Base-by-base conservation (phyloP, 2,888 invertebrate species). In the Brachynemurus nebulosus region DNA sequence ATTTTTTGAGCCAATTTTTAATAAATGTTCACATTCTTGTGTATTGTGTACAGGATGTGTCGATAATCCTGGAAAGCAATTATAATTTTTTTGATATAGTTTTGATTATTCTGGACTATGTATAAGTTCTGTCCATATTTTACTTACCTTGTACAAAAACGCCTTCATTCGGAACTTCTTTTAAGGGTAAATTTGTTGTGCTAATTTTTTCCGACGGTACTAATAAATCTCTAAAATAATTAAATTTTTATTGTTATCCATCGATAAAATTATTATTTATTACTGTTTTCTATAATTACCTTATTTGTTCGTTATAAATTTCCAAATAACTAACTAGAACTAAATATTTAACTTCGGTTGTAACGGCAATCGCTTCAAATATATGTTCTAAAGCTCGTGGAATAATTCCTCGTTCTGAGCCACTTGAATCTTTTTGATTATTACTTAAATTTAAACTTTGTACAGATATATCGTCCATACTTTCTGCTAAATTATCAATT, bases 341-440 rank as follows among this genome's bases (percentile, higher is more conserved):
- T 47, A 81, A 67, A 61, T 76, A 91, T 57, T 85, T 83, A 7
- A 72, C 70, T 42, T 71, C 74, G 43, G 74, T 74, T 1, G 84
- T 74, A 1, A 84, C 79, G 2, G 83, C 74, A 27, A 85, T 86
- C 0, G 83, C 80, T 61, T 89, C 88, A 64, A 92, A 91, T 45
- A 91, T 76, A 57, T 91, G 91, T 58, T 91, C 89, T 61, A 91
- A 83, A 1, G 88, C 78, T 37, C 82, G 70, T 5, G 83, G 82
- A 53, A 86, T 81, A 50, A 86, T 79, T 0, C 81, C 77, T 69
- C 66, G 50, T 40, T 2, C 23, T 18, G 4, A 19, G 12, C 16
- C 14, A 17, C 19, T 36, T 36, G n/a, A 6, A 11, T 18, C 19
- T 36, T 12, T 17, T 36, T 18, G n/a, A 18, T 36, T 36, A 18